Percentiles rank a stretch among this genome's conserved stretches.
phyloP scores from a whole-genome alignment of 2,888 invertebrate species.

The Drepanosiphum platanoidis region DNA sequence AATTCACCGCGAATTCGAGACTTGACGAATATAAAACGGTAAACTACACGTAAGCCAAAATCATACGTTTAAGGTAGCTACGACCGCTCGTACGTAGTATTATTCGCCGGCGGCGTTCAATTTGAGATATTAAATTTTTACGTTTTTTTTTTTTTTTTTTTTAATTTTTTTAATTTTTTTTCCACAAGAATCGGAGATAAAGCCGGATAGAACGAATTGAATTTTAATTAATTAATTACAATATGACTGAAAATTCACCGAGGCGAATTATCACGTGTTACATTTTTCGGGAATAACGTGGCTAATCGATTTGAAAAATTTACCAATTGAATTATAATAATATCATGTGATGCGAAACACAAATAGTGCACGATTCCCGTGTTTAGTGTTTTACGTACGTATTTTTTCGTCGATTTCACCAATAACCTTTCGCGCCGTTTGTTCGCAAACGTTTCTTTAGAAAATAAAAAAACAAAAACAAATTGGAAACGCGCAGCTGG shows the following conservation, averaged over 20 bases:
- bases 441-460: too few relatives aligned
- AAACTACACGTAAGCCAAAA: not conserved
- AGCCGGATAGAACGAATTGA: not conserved
- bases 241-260: not conserved
- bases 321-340: not conserved
- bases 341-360: not conserved
- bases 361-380: not conserved
- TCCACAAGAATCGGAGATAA: slow-evolving; percentile 3
- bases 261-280: slow-evolving; percentile 20
- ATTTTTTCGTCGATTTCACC: too few relatives aligned
- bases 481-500: too few relatives aligned
- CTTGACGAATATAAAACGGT: too few relatives aligned
- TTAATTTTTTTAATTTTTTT: not conserved
- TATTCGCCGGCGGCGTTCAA: too few relatives aligned
- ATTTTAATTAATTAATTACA: slow-evolving; percentile 7
- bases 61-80: not conserved
- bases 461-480: not conserved
- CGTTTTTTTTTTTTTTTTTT: too few relatives aligned
- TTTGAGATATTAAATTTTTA: too few relatives aligned
- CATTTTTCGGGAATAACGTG: slow-evolving; percentile 29
- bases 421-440: not conserved
- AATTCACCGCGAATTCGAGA: too few relatives aligned
- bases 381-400: not conserved
- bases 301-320: slow-evolving; percentile 8
- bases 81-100: too few relatives aligned